Conservation (phyloP, 2,888 invertebrate species). For the Pristionchus maxplancki region DNA sequence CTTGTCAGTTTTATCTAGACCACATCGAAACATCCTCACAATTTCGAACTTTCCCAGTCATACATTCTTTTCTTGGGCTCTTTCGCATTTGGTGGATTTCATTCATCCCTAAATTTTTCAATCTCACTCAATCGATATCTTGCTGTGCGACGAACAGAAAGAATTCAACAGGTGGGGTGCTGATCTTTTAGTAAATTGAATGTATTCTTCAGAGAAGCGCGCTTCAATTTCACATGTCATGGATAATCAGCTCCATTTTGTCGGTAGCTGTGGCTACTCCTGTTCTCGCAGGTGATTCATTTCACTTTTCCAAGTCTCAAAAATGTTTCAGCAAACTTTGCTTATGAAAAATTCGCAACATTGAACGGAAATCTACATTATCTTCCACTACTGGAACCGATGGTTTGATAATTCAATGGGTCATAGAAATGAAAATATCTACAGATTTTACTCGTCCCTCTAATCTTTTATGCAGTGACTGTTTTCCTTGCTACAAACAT, state of each 20-base stretch:
- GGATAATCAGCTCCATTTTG: background rate
- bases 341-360: background rate
- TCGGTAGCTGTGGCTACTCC: background rate
- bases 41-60: background rate
- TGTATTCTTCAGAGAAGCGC: background rate
- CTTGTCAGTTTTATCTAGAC: background rate
- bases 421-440: background rate
- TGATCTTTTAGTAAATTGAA: background rate
- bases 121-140: background rate
- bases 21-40: too few relatives aligned
- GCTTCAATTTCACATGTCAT: background rate
- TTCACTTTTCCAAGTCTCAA: background rate
- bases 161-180: background rate
- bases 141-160: background rate
- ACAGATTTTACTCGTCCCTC: background rate
- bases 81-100: background rate
- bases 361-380: background rate
- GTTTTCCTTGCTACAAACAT: background rate
- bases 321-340: background rate
- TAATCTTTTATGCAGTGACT: background rate
- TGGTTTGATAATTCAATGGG: background rate
- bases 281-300: background rate
- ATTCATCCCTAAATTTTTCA: background rate
- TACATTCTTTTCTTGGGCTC: background rate
- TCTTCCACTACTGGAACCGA: background rate